Evolutionary conservation across 2,113 vertebrate species (phyloP).

Genomic region (Bos javanicus): DNA sequence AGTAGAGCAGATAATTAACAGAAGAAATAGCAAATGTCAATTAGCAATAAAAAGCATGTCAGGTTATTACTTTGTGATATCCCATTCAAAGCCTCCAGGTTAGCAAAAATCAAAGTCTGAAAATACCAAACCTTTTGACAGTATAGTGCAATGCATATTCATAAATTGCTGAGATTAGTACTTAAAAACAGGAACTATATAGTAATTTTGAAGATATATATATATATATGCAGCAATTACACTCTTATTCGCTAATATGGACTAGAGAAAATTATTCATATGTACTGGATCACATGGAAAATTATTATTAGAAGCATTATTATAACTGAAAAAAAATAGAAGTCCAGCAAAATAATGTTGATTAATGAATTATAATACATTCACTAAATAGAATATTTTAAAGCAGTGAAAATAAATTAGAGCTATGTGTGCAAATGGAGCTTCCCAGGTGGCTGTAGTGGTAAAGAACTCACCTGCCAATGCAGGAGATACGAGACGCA

Average conservation of each 20-base stretch:
- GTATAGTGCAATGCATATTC: background rate
- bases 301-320: background rate
- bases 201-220: background rate
- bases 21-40: background rate
- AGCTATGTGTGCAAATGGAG: background rate
- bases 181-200: background rate
- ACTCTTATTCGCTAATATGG: background rate
- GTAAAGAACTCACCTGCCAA: background rate
- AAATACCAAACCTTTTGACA: background rate
- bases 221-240: background rate
- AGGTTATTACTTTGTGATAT: background rate
- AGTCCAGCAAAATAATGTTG: background rate
- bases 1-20: background rate
- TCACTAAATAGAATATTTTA: background rate
- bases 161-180: background rate
- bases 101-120: background rate
- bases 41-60: background rate
- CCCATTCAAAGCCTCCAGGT: background rate
- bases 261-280: background rate
- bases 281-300: background rate
- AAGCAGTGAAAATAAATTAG: background rate
- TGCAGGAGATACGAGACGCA: rapidly evolving
- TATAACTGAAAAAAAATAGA: background rate
- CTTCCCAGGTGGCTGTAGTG: background rate
- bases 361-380: background rate